Percentiles rank a stretch among this genome's conserved stretches.
Conservation (phyloP, 2,113 vertebrate genomes). For the crab-eating macaque (Macaca fascicularis) region DNA sequence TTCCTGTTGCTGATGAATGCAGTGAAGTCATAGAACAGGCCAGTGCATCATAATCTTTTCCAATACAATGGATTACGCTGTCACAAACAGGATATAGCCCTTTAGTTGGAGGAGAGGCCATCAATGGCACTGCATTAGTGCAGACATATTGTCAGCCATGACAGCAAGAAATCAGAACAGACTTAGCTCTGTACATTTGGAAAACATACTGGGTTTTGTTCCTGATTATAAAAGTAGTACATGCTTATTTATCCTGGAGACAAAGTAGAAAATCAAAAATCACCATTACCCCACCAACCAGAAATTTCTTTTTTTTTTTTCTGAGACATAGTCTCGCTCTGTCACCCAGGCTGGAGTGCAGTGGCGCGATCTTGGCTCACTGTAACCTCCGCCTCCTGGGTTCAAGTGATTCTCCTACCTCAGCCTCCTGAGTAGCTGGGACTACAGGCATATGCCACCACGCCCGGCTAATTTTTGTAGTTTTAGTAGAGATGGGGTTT, state of each 20-base stretch:
- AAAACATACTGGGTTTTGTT: background rate
- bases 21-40: slow-evolving; percentile 69
- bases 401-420: no score
- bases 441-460: no score
- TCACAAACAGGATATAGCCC: slow-evolving; percentile 74
- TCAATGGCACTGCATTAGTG: slow-evolving; percentile 40
- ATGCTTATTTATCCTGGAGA: slow-evolving; percentile 27
- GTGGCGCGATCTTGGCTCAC: no score
- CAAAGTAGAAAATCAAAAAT: slow-evolving; percentile 22
- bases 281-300: background rate
- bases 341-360: no score
- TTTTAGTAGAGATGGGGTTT: no score
- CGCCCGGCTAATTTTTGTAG: no score
- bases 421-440: no score
- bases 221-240: background rate
- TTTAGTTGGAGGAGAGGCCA: background rate
- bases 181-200: background rate
- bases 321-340: no score
- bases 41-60: slow-evolving; percentile 68
- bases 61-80: slow-evolving; percentile 67
- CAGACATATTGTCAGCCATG: background rate
- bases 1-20: slow-evolving; percentile 73
- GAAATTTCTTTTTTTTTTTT: background rate
- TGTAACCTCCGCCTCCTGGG: no score
- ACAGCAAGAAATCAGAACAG: background rate